Conservation (phyloP, 1,140 invertebrate species). For the Polypedilum pembai region DNA sequence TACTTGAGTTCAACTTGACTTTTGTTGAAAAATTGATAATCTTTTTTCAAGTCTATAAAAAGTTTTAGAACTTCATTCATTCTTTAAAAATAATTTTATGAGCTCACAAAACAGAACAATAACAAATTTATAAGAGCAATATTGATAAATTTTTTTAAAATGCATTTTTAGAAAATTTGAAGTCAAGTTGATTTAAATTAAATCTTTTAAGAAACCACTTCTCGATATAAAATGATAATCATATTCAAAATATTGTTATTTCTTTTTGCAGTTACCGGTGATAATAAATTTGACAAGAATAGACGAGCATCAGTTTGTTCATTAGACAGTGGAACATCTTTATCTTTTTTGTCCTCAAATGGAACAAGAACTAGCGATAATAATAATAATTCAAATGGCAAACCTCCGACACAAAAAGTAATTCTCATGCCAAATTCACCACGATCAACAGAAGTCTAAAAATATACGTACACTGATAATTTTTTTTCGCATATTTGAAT, state of each 20-base stretch:
- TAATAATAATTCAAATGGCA: neutral
- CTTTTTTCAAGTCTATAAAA: too few species aligned
- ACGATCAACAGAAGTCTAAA: slow-evolving; percentile 8
- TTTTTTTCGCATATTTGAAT: neutral
- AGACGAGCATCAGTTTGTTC: slow-evolving; percentile 76
- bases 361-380: slow-evolving; percentile 1
- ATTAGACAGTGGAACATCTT: slow-evolving; percentile 82
- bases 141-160: too few species aligned
- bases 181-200: too few species aligned
- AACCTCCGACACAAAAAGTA: neutral
- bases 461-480: neutral
- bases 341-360: slow-evolving; percentile 50
- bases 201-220: too few species aligned
- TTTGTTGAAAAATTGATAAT: too few species aligned
- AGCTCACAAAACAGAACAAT: too few species aligned
- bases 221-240: too few species aligned
- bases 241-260: neutral
- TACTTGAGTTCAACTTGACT: too few species aligned
- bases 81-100: too few species aligned
- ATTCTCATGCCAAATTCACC: neutral
- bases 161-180: too few species aligned
- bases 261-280: slow-evolving; percentile 11
- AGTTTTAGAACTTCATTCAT: too few species aligned
- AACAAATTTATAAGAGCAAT: too few species aligned
- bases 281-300: slow-evolving; percentile 44